phyloP scores from a whole-genome alignment of 2,888 invertebrate genomes.

The Seira sanloemensis region DNA sequence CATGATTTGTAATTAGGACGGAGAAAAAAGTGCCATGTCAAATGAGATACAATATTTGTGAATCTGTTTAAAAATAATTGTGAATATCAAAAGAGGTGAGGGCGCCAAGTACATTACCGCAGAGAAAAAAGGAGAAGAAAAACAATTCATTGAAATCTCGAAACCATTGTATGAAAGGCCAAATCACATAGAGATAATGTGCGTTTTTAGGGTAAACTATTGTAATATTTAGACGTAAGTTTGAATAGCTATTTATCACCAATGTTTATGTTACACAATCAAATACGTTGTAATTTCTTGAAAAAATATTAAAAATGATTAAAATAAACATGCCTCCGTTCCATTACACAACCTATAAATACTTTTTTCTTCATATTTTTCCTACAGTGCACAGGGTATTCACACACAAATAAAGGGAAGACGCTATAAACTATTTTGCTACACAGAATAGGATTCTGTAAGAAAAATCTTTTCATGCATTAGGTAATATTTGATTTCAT shows the following conservation, averaged over 20 bases:
- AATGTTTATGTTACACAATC: constrained; percentile 43
- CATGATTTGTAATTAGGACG: too few relatives aligned
- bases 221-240: background rate
- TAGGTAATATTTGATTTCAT: background rate
- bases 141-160: background rate
- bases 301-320: constrained; percentile 57
- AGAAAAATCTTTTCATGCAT: background rate
- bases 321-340: constrained; percentile 63
- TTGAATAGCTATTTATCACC: constrained; percentile 44
- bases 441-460: background rate
- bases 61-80: too few relatives aligned
- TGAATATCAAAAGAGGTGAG: too few relatives aligned
- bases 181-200: background rate
- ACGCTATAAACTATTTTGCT: too few relatives aligned
- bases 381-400: too few relatives aligned
- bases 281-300: constrained; percentile 59
- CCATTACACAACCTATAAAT: constrained; percentile 45
- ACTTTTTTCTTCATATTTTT: too few relatives aligned
- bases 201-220: background rate
- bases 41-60: too few relatives aligned
- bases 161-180: background rate
- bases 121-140: background rate
- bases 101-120: background rate
- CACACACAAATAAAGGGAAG: background rate
- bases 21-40: too few relatives aligned